Base-by-base conservation (phyloP, 2,888 invertebrate genomes). In the Neria commutata region DNA sequence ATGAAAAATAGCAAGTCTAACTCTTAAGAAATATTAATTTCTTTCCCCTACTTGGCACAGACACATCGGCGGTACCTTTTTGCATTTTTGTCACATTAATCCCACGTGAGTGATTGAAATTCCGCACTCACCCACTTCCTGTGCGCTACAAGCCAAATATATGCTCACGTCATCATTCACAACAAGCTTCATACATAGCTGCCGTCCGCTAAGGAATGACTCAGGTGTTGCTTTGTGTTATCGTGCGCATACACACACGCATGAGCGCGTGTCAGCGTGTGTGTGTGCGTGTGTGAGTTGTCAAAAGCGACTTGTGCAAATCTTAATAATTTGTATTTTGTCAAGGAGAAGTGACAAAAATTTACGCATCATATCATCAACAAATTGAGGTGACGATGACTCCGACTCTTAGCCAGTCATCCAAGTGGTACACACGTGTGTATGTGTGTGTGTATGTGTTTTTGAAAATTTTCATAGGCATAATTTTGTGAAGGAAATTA, bases 241-340 rank as follows among this genome's bases (percentile, higher is more conserved):
- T 26, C 46, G 26, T 54, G 46, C 26, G 11, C 4, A n/a, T 29
- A 11, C 29, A 8, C 29, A 11, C 16, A 37, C n/a, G n/a, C n/a
- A n/a, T n/a, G n/a, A n/a, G n/a, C n/a, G n/a, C n/a, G n/a, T n/a
- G n/a, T n/a, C n/a, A n/a, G n/a, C n/a, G n/a, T n/a, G n/a, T n/a
- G n/a, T n/a, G n/a, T n/a, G n/a, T 25, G 52, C 40, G 40, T 60
- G 42, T 26, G 52, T 33, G 8, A 46, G 29, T 54, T 33, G 49
- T 19, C 56, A 59, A 54, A 54, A 60, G 56, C 47, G 16, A 37
- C 6, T 14, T 37, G 14, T 42, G 48, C 55, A 64, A 54, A 54
- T 58, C 54, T 48, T 45, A 29, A 66, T 66, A 75, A 72, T 72
- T 75, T 75, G 73, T 75, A 62, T 63, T n/a, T n/a, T 65, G 58